phyloP scores from a whole-genome alignment of 2,888 invertebrate species.

The Cremastobaeus sp. region DNA sequence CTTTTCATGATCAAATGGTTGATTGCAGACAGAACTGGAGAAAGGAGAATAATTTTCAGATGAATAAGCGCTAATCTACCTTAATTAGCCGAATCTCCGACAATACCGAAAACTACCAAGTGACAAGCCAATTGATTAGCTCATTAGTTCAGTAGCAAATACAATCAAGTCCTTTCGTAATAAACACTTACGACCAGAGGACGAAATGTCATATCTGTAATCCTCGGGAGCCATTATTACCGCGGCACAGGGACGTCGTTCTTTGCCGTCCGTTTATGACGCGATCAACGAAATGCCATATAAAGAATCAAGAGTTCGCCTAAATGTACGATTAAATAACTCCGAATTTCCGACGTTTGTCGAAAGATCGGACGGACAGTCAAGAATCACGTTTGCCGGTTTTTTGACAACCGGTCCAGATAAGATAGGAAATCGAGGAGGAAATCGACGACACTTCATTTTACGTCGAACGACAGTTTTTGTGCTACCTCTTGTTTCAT shows the following conservation, averaged over 20 bases:
- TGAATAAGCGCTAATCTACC: constrained; percentile 39
- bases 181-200: constrained; percentile 40
- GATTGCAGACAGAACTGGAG: constrained; percentile 17
- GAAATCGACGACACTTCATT: constrained; percentile 65
- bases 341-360: constrained; percentile 29
- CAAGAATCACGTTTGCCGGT: constrained; percentile 59
- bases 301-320: constrained; percentile 27
- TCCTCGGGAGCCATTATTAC: constrained; percentile 45
- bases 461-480: constrained; percentile 59
- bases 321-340: constrained; percentile 50
- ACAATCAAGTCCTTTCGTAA: constrained; percentile 52
- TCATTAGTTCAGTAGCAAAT: constrained; percentile 51
- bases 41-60: constrained; percentile 36
- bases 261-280: constrained; percentile 39
- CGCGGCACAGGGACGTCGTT: constrained; percentile 3
- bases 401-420: constrained; percentile 65
- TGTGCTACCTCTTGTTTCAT: constrained; percentile 59
- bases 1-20: constrained; percentile 23
- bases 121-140: constrained; percentile 56
- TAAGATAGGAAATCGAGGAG: constrained; percentile 67
- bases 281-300: constrained; percentile 50
- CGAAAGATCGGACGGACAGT: constrained; percentile 12
- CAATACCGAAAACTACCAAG: constrained; percentile 36
- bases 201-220: constrained; percentile 43
- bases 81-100: constrained; percentile 43